Conservation (phyloP, 1,140 invertebrate genomes). For the Dinoponera quadriceps region DNA sequence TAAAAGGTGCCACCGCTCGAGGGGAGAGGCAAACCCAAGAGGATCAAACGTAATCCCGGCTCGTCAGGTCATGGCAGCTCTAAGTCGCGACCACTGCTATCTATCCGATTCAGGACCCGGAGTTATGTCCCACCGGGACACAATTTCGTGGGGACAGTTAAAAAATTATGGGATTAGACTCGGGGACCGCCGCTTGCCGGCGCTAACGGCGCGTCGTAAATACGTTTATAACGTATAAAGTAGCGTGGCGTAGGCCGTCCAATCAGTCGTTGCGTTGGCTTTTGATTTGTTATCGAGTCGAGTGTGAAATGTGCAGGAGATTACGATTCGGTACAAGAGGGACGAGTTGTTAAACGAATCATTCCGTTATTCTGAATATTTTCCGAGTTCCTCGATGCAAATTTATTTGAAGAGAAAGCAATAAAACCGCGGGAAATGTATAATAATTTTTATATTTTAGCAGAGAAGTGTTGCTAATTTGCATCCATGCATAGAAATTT, state of each 20-base stretch:
- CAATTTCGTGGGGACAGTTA: constrained; percentile 78
- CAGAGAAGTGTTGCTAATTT: too few relatives aligned
- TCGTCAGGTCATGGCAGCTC: constrained; percentile 72
- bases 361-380: neutral
- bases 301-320: neutral
- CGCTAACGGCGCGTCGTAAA: constrained; percentile 46
- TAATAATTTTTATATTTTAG: too few relatives aligned
- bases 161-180: constrained; percentile 77
- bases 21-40: constrained; percentile 69
- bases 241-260: constrained; percentile 25
- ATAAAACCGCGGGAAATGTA: too few relatives aligned
- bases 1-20: constrained; percentile 52
- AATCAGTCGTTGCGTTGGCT: constrained; percentile 47
- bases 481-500: too few relatives aligned
- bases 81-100: constrained; percentile 77
- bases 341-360: neutral
- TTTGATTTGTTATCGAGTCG: neutral
- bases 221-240: constrained; percentile 46
- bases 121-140: constrained; percentile 70
- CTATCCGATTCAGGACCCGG: constrained; percentile 76
- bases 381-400: neutral
- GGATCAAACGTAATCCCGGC: constrained; percentile 80
- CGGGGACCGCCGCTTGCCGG: neutral
- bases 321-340: neutral
- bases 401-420: too few relatives aligned